A percentile compares a stretch with the other conserved stretches of the same genome.
phyloP scores from a whole-genome alignment of 2,113 vertebrate species.

The Oplegnathus fasciatus region DNA sequence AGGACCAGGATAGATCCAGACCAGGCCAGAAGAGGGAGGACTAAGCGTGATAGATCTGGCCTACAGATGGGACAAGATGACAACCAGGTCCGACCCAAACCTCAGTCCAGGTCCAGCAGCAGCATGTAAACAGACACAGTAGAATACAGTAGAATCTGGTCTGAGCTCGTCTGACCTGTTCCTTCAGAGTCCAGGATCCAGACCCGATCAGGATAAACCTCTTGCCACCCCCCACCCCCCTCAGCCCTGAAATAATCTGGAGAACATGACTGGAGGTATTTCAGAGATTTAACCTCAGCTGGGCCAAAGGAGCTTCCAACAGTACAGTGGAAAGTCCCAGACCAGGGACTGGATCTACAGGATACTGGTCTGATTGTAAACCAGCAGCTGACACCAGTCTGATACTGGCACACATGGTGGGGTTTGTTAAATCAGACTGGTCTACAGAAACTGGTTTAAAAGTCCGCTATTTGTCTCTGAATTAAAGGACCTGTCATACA shows the following conservation, averaged over 20 bases:
- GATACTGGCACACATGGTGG: background rate
- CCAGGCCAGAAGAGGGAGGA: background rate
- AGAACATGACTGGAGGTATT: constrained; percentile 69
- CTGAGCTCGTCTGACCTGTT: background rate
- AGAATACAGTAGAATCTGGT: background rate
- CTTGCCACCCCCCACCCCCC: background rate
- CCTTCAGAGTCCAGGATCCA: background rate
- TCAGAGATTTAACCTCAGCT: constrained; percentile 45
- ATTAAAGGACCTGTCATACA: too few relatives aligned
- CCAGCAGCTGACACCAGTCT: background rate
- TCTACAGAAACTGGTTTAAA: too few relatives aligned
- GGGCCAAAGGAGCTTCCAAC: constrained; percentile 46
- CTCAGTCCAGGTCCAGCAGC: background rate
- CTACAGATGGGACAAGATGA: background rate
- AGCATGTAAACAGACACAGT: background rate
- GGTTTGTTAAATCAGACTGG: too few relatives aligned
- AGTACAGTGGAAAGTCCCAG: constrained; percentile 8
- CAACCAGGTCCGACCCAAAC: background rate
- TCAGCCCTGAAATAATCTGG: constrained; percentile 51
- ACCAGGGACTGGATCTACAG: background rate
- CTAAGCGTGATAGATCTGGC: background rate
- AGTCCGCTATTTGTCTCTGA: too few relatives aligned
- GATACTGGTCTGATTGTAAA: background rate
- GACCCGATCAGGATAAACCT: constrained; percentile 6
- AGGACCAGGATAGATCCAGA: background rate